Conservation (phyloP, 35 echinoderm and acorn worm genomes). For the Lytechinus pictus region DNA sequence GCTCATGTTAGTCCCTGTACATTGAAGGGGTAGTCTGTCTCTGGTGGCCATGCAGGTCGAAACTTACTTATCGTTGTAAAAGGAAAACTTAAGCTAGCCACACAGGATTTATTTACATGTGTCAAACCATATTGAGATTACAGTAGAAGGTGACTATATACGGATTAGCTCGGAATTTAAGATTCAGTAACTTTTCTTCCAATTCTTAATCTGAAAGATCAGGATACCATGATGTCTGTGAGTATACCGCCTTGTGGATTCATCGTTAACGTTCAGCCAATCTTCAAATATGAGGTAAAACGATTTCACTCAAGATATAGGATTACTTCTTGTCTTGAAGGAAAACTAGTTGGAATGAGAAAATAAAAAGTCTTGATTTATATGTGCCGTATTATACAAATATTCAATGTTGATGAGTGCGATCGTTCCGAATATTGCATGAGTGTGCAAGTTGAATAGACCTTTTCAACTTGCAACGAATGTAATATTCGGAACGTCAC, state of each 20-base stretch:
- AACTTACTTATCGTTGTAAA: background rate
- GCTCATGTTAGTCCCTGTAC: background rate
- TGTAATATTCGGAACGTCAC: too few species aligned
- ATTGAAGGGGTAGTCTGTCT: background rate
- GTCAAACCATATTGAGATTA: background rate
- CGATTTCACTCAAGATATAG: background rate
- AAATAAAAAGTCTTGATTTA: too few species aligned
- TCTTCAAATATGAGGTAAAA: background rate
- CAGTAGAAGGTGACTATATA: background rate
- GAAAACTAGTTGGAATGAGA: too few species aligned
- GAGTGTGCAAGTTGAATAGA: too few species aligned
- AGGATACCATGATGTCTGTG: background rate
- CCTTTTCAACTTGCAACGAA: too few species aligned
- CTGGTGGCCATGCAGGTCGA: background rate
- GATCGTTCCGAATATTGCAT: too few species aligned
- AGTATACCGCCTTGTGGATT: background rate
- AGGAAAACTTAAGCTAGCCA: background rate
- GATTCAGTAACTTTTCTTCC: background rate
- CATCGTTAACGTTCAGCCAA: background rate
- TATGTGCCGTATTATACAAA: too few species aligned
- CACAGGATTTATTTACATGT: background rate
- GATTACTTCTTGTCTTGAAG: too few species aligned
- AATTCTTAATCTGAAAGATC: background rate
- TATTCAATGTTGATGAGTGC: too few species aligned
- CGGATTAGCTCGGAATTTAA: background rate